Base-by-base conservation (phyloP, 2,113 vertebrate genomes). In the Gymnocephalus cernua region DNA sequence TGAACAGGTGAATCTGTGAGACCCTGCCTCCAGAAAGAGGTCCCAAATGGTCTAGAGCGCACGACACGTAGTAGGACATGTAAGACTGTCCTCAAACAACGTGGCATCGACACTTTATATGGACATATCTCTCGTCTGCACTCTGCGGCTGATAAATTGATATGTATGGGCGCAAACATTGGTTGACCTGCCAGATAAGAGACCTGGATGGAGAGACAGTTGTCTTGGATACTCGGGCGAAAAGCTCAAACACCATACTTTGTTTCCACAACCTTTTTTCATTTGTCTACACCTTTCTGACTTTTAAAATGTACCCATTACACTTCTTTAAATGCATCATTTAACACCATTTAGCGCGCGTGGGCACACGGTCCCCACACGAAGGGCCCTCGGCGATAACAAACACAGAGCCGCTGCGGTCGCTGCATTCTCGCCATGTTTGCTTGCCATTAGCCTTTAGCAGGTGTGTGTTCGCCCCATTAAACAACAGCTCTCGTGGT, bases 401-500 rank as follows among this genome's bases (percentile, higher is more conserved):
- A 89, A 90, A 89, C 85, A 87, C 53, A 19, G 76, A 62, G 70
- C 66, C 56, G 74, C 66, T 16, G 79, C 53, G 66, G 44, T 58
- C 82, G 56, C 80, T 50, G 89, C 89, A 87, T 90, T 94, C 89
- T 89, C 63, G 23, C 89, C 83, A 86, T 96, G 95, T 95, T 96
- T 95, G 91, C 89, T 79, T 94, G 90, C 96, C 97, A 99, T 99
- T 99, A 98, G 88, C 57, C 69, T 56, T 54, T 90, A 35, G 94
- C 95, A 77, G 94, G 94, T 94, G 93, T 90, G 94, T 90, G 94
- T 88, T 91, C 95, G 94, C 95, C 94, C 95, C 97, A 99, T 99
- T 98, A 97, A 96, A 96, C 98, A 96, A 85, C 94, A 86, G 95
- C 94, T 94, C 96, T 97, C 92, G 90, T 95, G 95, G 95, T 96